Conservation (phyloP, 2,797 vertebrate species). For the Acanthiza pusilla region DNA sequence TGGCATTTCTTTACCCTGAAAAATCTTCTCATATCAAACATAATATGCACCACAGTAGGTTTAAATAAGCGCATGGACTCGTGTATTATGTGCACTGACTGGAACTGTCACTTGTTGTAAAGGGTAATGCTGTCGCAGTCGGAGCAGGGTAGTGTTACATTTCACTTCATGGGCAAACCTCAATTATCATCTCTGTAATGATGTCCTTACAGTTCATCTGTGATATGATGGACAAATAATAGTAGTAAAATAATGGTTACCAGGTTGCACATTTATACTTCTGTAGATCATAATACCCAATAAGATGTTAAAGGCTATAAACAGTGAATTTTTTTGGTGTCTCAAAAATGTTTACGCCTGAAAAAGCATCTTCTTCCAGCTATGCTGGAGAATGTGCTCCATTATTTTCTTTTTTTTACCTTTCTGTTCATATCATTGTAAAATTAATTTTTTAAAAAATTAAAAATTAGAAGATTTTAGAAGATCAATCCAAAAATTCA, state of each 20-base stretch:
- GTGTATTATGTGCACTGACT: not conserved
- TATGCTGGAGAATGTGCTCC: not conserved
- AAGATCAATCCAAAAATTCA: not conserved
- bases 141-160: not conserved
- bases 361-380: not conserved
- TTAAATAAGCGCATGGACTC: not conserved
- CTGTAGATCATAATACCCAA: not conserved
- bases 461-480: not conserved
- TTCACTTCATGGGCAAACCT: not conserved
- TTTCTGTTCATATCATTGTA: not conserved
- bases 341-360: not conserved
- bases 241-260: not conserved
- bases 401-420: not conserved
- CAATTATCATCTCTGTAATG: not conserved
- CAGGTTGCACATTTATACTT: not conserved
- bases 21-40: not conserved
- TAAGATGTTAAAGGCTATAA: not conserved
- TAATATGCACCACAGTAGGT: not conserved
- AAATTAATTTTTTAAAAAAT: not conserved
- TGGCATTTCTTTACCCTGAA: not conserved
- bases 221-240: not conserved
- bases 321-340: not conserved
- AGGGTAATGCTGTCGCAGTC: not conserved
- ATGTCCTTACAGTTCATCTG: not conserved
- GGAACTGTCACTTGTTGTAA: conserved; percentile 2